Percentiles rank a stretch among this genome's conserved stretches.
phyloP scores from a whole-genome alignment of 2,797 vertebrate species.

The Pristis pectinata region DNA sequence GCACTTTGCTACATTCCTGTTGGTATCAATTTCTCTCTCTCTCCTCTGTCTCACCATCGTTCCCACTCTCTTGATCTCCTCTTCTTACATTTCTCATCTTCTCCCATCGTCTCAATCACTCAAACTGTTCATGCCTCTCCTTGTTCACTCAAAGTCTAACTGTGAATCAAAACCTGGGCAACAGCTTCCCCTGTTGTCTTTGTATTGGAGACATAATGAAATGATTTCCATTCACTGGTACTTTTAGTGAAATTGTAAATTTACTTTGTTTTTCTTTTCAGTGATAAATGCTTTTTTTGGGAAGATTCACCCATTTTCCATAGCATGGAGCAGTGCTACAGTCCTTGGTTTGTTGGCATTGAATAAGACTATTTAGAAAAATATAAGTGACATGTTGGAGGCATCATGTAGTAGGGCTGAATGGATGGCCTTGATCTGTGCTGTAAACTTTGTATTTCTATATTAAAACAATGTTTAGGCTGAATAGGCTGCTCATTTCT shows the following conservation, averaged over 20 bases:
- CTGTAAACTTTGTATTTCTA: background rate
- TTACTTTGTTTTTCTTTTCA: background rate
- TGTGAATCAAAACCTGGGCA: slow-evolving; percentile 43
- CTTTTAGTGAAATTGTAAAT: background rate
- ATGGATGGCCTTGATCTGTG: background rate
- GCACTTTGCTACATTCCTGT: background rate
- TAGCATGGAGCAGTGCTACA: background rate
- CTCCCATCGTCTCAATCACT: background rate
- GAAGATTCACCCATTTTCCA: background rate
- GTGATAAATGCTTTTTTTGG: background rate
- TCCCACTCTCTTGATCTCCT: background rate
- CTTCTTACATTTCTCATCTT: background rate
- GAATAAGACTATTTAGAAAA: background rate
- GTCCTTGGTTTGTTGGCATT: background rate
- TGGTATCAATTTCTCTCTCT: background rate
- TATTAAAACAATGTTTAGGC: background rate
- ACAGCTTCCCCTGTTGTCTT: background rate
- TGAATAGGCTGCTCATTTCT: background rate
- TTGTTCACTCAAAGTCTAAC: slow-evolving; percentile 44
- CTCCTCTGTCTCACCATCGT: background rate
- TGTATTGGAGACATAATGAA: no score
- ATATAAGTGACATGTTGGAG: background rate
- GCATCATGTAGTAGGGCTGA: background rate
- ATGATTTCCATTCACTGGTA: background rate
- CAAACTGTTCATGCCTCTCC: slow-evolving; percentile 37